Percentiles rank a stretch among this genome's conserved stretches.
phyloP scores from a whole-genome alignment of 2,113 vertebrate species.

The Myotis lucifugus region DNA sequence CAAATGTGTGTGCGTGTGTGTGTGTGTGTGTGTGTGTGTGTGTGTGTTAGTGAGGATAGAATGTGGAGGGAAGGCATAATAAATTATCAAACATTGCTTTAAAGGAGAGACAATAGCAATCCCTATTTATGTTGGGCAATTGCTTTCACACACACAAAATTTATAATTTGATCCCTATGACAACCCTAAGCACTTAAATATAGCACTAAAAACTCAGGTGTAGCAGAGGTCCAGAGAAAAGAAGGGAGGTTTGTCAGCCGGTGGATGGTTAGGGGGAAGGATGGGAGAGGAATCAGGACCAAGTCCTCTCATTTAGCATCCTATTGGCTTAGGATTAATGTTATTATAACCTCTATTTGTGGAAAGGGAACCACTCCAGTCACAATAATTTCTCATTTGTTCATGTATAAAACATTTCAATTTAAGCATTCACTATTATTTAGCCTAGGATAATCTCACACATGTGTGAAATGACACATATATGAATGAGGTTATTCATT shows the following conservation, averaged over 20 bases:
- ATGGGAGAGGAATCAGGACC: not conserved
- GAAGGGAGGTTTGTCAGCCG: not conserved
- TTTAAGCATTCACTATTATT: not conserved
- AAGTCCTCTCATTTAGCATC: not conserved
- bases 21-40: not conserved
- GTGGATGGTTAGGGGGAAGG: not conserved
- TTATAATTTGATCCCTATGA: not conserved
- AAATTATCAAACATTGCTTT: not conserved
- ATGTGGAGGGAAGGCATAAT: not conserved
- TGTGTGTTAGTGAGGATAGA: not conserved
- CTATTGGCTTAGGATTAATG: not conserved
- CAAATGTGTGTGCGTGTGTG: not conserved
- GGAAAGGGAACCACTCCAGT: not conserved
- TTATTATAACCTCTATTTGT: not conserved
- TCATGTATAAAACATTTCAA: constrained; percentile 18
- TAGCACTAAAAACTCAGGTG: not conserved
- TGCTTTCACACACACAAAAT: not conserved
- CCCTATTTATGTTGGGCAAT: not conserved
- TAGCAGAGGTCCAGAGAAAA: not conserved
- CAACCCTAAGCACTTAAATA: not conserved
- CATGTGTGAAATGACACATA: not conserved
- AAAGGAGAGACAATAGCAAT: not conserved
- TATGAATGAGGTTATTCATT: not conserved
- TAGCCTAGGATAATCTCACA: not conserved
- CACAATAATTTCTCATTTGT: constrained; percentile 6